These are phyloP conservation scores for Hippopotamus amphibius DNA, from an alignment of 2,113 vertebrate genomes.

Conservation along the genomic window DNA sequence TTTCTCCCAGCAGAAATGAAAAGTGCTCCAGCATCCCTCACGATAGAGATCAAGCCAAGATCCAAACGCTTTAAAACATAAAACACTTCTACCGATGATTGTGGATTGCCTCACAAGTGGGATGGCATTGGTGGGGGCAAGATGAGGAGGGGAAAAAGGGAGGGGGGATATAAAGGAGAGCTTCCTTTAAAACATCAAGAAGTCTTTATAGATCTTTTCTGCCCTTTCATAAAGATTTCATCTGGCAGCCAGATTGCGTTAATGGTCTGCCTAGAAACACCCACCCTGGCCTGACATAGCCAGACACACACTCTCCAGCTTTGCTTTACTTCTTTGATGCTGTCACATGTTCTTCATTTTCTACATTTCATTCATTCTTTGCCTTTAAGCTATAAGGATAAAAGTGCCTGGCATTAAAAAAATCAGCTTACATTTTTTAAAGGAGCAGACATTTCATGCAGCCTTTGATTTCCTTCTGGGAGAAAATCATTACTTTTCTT, in stretches of 20 bases:
- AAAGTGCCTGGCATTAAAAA: slow-evolving; percentile 86
- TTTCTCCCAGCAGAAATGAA: slow-evolving; percentile 57
- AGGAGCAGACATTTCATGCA: slow-evolving; percentile 86
- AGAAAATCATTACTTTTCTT: slow-evolving; percentile 87
- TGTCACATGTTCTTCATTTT: slow-evolving; percentile 88
- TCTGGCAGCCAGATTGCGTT: slow-evolving; percentile 87
- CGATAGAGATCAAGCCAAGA: slow-evolving; percentile 69
- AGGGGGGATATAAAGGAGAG: slow-evolving; percentile 29
- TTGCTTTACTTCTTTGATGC: slow-evolving; percentile 86
- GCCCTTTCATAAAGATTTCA: slow-evolving; percentile 84
- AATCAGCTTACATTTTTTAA: slow-evolving; percentile 88
- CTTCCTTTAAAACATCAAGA: slow-evolving; percentile 79
- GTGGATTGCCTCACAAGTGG: slow-evolving; percentile 64
- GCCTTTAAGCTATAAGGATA: slow-evolving; percentile 89
- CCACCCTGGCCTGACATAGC: slow-evolving; percentile 72
- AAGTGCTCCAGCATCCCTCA: slow-evolving; percentile 17
- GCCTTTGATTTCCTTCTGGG: slow-evolving; percentile 87
- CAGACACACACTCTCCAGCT: slow-evolving; percentile 68
- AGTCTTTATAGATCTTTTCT: slow-evolving; percentile 77
- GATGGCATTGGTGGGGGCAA: slow-evolving; percentile 54
- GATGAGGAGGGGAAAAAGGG: slow-evolving; percentile 5
- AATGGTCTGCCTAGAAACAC: slow-evolving; percentile 86
- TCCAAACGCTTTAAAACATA: slow-evolving; percentile 65
- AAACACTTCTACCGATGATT: slow-evolving; percentile 71
- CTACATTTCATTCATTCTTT: slow-evolving; percentile 85